Percentiles rank a stretch among this genome's conserved stretches.
Conservation (phyloP, 2,797 vertebrate species). For the Stomatorhinus walkeri region DNA sequence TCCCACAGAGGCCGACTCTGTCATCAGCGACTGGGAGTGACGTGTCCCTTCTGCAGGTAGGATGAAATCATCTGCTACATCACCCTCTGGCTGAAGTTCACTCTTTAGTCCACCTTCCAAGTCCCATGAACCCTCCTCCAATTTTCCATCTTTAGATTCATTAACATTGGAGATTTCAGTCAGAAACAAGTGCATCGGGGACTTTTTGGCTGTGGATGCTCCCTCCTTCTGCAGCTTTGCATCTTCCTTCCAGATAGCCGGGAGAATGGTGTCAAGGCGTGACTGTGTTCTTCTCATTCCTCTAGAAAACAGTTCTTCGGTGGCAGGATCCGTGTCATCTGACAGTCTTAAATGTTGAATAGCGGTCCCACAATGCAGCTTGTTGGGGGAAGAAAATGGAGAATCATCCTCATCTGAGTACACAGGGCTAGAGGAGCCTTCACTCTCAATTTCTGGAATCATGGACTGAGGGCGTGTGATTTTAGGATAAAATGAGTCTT, state of each 20-base stretch:
- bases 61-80: constrained; percentile 48
- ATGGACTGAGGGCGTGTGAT: constrained; percentile 50
- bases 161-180: constrained; percentile 62
- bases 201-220: constrained; percentile 57
- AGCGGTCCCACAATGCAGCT: constrained; percentile 41
- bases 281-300: constrained; percentile 74
- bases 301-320: constrained; percentile 55
- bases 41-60: constrained; percentile 59
- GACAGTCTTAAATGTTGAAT: constrained; percentile 58
- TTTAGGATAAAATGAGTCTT: constrained; percentile 59
- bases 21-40: constrained; percentile 60
- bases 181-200: constrained; percentile 71
- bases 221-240: constrained; percentile 61
- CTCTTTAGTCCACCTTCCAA: constrained; percentile 33
- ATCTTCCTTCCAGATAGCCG: constrained; percentile 70
- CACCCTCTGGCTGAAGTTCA: constrained; percentile 42
- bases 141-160: constrained; percentile 51
- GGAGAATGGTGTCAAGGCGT: constrained; percentile 69
- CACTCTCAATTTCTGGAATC: constrained; percentile 50
- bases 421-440: constrained; percentile 65
- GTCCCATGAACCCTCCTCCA: constrained; percentile 48
- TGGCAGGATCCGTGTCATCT: constrained; percentile 57
- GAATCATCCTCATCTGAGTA: constrained; percentile 69
- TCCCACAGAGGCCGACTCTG: constrained; percentile 57
- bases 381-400: constrained; percentile 63